A percentile compares a stretch with the other conserved stretches of the same genome.
Evolutionary conservation across 30 jellyfish, hydroid and myxozoan genomes (phyloP).

Genomic region (Mastigias papua): DNA sequence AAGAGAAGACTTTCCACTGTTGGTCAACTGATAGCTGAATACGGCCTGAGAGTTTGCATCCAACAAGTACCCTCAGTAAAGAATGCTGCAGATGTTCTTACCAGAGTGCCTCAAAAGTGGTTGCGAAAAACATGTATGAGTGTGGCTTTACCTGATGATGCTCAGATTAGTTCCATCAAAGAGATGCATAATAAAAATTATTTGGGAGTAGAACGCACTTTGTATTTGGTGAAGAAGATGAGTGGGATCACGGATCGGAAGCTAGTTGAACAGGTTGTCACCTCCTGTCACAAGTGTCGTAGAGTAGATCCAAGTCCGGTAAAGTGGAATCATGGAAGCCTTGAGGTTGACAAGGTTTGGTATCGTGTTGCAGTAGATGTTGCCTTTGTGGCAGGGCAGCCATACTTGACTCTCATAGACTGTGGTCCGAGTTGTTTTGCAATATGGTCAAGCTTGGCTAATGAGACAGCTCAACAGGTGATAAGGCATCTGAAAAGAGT

Average conservation of each 20-base stretch:
- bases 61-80: slow-evolving; percentile 41
- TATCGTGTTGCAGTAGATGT: slow-evolving; percentile 41
- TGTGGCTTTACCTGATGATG: too few species aligned
- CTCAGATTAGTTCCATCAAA: slow-evolving; percentile 11
- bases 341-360: slow-evolving; percentile 9
- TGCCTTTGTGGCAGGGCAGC: neutral
- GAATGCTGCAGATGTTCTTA: too few species aligned
- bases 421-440: slow-evolving; percentile 35
- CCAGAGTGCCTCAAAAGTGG: too few species aligned
- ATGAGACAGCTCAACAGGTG: slow-evolving; percentile 1
- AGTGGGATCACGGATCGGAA: neutral
- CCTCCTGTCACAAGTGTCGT: slow-evolving; percentile 4
- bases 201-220: slow-evolving; percentile 13
- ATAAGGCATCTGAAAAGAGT: neutral
- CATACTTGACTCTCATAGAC: slow-evolving; percentile 9
- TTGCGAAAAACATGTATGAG: too few species aligned
- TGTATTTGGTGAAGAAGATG: neutral
- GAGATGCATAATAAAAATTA: neutral
- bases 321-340: neutral
- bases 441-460: slow-evolving; percentile 3
- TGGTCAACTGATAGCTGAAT: slow-evolving; percentile 24
- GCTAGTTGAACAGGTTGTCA: neutral
- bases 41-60: slow-evolving; percentile 28
- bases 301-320: neutral
- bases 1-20: slow-evolving; percentile 40